A percentile compares a stretch with the other conserved stretches of the same genome.
Evolutionary conservation across 2,797 vertebrate genomes (phyloP).

Genomic region (Lates japonicus): DNA sequence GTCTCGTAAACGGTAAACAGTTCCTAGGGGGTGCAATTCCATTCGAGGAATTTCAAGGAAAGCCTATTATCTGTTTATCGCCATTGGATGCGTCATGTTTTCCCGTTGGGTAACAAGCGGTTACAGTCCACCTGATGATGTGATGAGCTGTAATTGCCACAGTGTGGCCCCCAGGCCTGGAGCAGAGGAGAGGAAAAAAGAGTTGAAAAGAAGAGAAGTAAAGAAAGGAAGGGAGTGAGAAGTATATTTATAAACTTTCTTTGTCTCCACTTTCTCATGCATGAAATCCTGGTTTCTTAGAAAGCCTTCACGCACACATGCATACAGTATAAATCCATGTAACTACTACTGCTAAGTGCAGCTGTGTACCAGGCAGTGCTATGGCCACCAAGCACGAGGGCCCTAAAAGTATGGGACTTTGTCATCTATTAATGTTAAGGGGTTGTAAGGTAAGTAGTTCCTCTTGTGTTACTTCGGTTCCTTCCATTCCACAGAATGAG

Average conservation of each 20-base stretch:
- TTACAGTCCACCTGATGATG: slow-evolving; percentile 80
- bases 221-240: slow-evolving; percentile 10
- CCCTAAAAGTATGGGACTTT: slow-evolving; percentile 19
- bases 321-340: slow-evolving; percentile 8
- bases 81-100: slow-evolving; percentile 81
- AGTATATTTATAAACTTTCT: slow-evolving; percentile 9
- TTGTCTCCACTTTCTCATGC: slow-evolving; percentile 16
- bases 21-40: slow-evolving; percentile 72
- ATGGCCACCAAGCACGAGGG: neutral
- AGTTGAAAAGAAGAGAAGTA: slow-evolving; percentile 2
- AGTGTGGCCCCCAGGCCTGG: slow-evolving; percentile 44
- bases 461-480: slow-evolving; percentile 33
- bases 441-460: slow-evolving; percentile 39
- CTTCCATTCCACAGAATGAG: slow-evolving; percentile 39
- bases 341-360: slow-evolving; percentile 5
- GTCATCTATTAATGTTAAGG: slow-evolving; percentile 29
- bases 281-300: slow-evolving; percentile 26
- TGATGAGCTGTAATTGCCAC: slow-evolving; percentile 73
- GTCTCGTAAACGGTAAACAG: slow-evolving; percentile 79
- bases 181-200: slow-evolving; percentile 7
- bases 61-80: slow-evolving; percentile 84
- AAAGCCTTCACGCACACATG: slow-evolving; percentile 15
- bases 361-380: slow-evolving; percentile 14
- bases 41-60: slow-evolving; percentile 81
- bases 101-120: slow-evolving; percentile 73